These are phyloP conservation scores for Paratilapia polleni DNA, from an alignment of 2,113 vertebrate species.

Conservation along the genomic window DNA sequence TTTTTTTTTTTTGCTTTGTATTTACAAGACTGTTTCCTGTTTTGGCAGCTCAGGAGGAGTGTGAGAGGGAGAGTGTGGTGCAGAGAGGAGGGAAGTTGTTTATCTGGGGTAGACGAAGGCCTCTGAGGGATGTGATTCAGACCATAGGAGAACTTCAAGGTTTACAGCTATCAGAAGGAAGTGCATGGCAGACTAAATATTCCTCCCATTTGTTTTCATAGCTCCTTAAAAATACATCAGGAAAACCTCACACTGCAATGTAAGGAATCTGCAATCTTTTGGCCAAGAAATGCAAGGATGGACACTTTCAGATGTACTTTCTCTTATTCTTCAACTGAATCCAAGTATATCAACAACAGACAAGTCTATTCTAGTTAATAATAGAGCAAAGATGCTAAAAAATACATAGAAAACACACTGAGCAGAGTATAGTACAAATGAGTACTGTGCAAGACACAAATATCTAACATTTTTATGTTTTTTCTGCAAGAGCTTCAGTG, in stretches of 20 bases:
- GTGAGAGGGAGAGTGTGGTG: constrained; percentile 23
- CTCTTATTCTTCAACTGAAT: not conserved
- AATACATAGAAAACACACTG: not conserved
- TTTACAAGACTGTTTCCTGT: constrained; percentile 68
- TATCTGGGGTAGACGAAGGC: constrained; percentile 56
- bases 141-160: constrained; percentile 53
- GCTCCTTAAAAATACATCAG: constrained; percentile 41
- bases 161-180: constrained; percentile 69
- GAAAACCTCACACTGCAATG: constrained; percentile 8
- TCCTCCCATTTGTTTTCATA: constrained; percentile 49
- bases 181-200: constrained; percentile 68
- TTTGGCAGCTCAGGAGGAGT: constrained; percentile 60
- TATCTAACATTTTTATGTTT: not conserved
- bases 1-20: constrained; percentile 32
- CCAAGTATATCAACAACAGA: not conserved
- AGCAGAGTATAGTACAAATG: not conserved
- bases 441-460: not conserved
- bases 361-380: not conserved
- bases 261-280: constrained; percentile 2
- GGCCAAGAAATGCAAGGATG: not conserved
- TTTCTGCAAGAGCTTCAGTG: not conserved
- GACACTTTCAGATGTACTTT: not conserved
- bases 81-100: constrained; percentile 66
- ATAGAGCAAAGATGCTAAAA: not conserved
- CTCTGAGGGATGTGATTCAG: constrained; percentile 57